Evolutionary conservation across 2,888 invertebrate species (phyloP).

Genomic region (Scaeva pyrastri): DNA sequence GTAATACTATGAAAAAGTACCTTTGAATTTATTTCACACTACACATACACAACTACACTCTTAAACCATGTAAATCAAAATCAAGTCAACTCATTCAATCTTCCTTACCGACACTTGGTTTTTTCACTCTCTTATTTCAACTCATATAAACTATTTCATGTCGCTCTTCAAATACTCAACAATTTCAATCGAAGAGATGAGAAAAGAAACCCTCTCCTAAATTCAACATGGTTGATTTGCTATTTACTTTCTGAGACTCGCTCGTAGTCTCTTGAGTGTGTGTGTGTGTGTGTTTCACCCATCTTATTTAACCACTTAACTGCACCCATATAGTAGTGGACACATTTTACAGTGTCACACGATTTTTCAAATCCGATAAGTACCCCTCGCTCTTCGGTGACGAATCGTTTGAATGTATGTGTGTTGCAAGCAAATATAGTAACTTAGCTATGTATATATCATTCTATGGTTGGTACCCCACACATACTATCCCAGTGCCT

Average conservation of each 20-base stretch:
- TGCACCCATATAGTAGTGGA: slow-evolving; percentile 69
- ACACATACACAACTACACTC: background rate
- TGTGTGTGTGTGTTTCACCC: slow-evolving; percentile 45
- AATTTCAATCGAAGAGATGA: background rate
- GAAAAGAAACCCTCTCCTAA: background rate
- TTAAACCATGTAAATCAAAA: background rate
- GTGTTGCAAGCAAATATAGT: slow-evolving; percentile 38
- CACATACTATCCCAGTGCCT: slow-evolving; percentile 53
- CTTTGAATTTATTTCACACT: background rate
- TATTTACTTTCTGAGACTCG: slow-evolving; percentile 20
- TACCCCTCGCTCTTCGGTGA: slow-evolving; percentile 43
- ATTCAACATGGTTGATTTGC: slow-evolving; percentile 14
- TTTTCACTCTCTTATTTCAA: slow-evolving; percentile 26
- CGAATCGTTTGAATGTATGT: slow-evolving; percentile 18
- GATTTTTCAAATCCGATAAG: slow-evolving; percentile 75
- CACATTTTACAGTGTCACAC: slow-evolving; percentile 78
- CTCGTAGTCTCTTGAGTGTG: too few species aligned
- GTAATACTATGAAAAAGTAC: background rate
- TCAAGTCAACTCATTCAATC: slow-evolving; percentile 6
- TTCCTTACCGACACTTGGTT: slow-evolving; percentile 76
- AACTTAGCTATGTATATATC: slow-evolving; percentile 45
- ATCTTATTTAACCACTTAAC: slow-evolving; percentile 46
- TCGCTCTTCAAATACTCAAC: background rate
- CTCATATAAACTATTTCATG: background rate
- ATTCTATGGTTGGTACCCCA: background rate